phyloP scores from a whole-genome alignment of 2,797 vertebrate species.

The Discoglossus pictus region DNA sequence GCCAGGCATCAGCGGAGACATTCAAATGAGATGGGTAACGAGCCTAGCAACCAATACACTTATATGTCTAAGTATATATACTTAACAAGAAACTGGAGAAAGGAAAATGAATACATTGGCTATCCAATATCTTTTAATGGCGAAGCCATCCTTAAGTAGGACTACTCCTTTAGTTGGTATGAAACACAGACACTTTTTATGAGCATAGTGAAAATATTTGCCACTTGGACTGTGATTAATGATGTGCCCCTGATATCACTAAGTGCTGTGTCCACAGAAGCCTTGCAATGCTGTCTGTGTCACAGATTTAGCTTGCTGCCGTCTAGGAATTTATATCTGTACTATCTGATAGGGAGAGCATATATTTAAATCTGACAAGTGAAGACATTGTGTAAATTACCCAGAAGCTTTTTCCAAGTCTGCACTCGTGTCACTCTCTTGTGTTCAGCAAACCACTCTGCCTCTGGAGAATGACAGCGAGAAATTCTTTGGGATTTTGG shows the following conservation, averaged over 20 bases:
- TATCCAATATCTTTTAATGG: no score
- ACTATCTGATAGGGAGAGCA: constrained; percentile 16
- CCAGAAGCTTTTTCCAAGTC: constrained; percentile 23
- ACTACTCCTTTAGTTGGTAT: not conserved
- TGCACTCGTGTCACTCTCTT: constrained; percentile 17
- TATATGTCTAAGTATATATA: no score
- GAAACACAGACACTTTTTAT: not conserved
- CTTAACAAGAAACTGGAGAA: no score
- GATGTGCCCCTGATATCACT: constrained; percentile 28
- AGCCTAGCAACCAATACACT: no score
- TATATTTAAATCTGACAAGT: constrained; percentile 11
- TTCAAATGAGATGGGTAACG: no score
- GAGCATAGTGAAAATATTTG: constrained; percentile 3
- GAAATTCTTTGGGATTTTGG: constrained; percentile 38
- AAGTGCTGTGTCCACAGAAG: constrained; percentile 23
- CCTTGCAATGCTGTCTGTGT: constrained; percentile 1
- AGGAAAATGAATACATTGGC: no score
- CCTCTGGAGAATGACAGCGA: constrained; percentile 41
- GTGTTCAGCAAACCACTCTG: constrained; percentile 17
- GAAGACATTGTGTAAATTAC: constrained; percentile 35
- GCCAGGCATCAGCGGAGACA: no score
- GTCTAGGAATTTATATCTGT: constrained; percentile 41
- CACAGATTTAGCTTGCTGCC: constrained; percentile 22
- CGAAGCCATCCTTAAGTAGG: no score
- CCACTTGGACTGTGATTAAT: constrained; percentile 5